A percentile compares a stretch with the other conserved stretches of the same genome.
Conservation (phyloP, 2,797 vertebrate genomes). For the Oceanodroma leucorhoa region DNA sequence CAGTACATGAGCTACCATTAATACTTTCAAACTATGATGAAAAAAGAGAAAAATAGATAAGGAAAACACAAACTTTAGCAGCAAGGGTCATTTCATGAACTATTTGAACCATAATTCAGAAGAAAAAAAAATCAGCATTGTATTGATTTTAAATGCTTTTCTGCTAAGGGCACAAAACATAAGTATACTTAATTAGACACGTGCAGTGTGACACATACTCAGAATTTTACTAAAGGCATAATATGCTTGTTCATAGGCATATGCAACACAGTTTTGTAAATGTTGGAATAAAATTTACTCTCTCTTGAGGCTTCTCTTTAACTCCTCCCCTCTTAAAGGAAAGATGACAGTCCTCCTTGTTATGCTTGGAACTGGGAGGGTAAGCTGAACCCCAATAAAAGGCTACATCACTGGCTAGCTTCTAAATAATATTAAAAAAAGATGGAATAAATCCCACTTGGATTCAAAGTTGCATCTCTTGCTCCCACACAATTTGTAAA, state of each 20-base stretch:
- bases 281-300: background rate
- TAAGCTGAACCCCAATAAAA: background rate
- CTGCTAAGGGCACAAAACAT: background rate
- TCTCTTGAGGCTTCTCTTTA: background rate
- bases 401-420: background rate
- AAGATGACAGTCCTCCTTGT: background rate
- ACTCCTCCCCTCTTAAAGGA: background rate
- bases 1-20: background rate
- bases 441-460: background rate
- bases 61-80: background rate
- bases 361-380: background rate
- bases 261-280: background rate
- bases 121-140: background rate
- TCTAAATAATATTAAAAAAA: background rate
- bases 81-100: background rate
- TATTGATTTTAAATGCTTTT: background rate
- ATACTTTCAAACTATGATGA: background rate
- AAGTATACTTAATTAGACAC: background rate
- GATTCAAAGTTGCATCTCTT: background rate
- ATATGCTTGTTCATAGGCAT: background rate
- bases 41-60: background rate
- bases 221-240: background rate
- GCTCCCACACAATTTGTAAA: background rate
- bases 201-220: background rate
- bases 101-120: background rate